phyloP scores from a whole-genome alignment of 2,888 invertebrate species.

The Sycophila texana region DNA sequence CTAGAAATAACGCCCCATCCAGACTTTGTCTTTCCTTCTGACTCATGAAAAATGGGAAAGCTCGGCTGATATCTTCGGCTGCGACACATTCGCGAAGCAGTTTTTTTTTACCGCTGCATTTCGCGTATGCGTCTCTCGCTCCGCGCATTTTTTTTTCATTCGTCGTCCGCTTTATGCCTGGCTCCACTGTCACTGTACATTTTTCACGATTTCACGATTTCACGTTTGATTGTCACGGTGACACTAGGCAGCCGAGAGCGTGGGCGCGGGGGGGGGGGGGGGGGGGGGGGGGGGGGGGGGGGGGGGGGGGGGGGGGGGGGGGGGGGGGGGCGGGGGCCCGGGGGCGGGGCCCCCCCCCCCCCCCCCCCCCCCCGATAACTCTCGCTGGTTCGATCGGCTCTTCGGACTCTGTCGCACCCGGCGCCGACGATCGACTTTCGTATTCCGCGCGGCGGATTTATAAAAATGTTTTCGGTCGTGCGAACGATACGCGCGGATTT shows the following conservation, averaged over 20 bases:
- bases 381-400: slow-evolving; percentile 3
- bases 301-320: too few species aligned
- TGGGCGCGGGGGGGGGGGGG: too few species aligned
- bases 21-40: too few species aligned
- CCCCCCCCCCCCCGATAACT: not conserved
- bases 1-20: too few species aligned
- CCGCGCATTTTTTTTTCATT: not conserved
- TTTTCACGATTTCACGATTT: slow-evolving; percentile 29
- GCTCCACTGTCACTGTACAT: not conserved
- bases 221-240: slow-evolving; percentile 8
- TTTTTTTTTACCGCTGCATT: not conserved
- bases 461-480: slow-evolving; percentile 4
- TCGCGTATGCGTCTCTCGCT: not conserved
- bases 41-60: too few species aligned
- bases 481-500: not conserved
- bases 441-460: slow-evolving; percentile 17
- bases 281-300: too few species aligned
- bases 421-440: slow-evolving; percentile 7
- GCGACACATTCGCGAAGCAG: not conserved
- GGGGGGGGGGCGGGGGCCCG: too few species aligned
- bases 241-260: not conserved
- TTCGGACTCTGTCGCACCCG: slow-evolving; percentile 8
- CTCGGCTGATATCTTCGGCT: too few species aligned
- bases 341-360: too few species aligned
- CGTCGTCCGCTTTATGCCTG: not conserved